These are phyloP conservation scores for Agrotis clavis DNA, from an alignment of 2,888 invertebrate species.

Conservation along the genomic window DNA sequence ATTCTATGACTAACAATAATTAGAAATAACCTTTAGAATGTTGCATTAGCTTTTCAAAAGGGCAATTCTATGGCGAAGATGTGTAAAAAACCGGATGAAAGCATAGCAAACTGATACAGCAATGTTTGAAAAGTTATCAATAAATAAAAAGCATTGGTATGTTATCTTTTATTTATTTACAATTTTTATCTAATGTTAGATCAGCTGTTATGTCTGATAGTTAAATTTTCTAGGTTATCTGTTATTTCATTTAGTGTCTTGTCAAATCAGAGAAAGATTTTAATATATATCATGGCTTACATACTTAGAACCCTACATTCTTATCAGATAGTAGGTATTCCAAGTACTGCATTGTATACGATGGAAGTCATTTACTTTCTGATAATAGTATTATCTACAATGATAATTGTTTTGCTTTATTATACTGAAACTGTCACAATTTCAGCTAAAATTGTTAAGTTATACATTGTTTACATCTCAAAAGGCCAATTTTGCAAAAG, in stretches of 20 bases:
- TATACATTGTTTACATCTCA: too few species aligned
- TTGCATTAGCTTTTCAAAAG: slow-evolving; percentile 35
- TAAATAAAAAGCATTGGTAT: not conserved
- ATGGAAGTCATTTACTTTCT: not conserved
- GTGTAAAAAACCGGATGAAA: not conserved
- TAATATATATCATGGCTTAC: not conserved
- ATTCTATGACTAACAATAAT: slow-evolving; percentile 35
- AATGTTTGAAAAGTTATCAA: slow-evolving; percentile 1
- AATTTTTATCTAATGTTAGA: slow-evolving; percentile 36
- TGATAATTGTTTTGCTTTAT: not conserved
- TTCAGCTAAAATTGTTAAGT: too few species aligned
- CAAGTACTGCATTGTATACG: slow-evolving; percentile 7
- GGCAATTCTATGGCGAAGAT: slow-evolving; percentile 23
- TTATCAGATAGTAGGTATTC: not conserved
- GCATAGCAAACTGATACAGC: not conserved
- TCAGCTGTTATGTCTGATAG: slow-evolving; percentile 50
- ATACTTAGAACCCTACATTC: not conserved
- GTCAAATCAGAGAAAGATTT: not conserved
- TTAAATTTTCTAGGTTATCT: slow-evolving; percentile 36
- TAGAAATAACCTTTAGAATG: slow-evolving; percentile 26
- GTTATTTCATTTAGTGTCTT: slow-evolving; percentile 2
- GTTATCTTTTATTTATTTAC: slow-evolving; percentile 50
- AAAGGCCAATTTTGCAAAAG: too few species aligned
- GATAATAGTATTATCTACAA: not conserved
- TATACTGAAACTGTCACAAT: not conserved